phyloP scores from a whole-genome alignment of 1,140 invertebrate species.

The Tetramorium parvispinum region DNA sequence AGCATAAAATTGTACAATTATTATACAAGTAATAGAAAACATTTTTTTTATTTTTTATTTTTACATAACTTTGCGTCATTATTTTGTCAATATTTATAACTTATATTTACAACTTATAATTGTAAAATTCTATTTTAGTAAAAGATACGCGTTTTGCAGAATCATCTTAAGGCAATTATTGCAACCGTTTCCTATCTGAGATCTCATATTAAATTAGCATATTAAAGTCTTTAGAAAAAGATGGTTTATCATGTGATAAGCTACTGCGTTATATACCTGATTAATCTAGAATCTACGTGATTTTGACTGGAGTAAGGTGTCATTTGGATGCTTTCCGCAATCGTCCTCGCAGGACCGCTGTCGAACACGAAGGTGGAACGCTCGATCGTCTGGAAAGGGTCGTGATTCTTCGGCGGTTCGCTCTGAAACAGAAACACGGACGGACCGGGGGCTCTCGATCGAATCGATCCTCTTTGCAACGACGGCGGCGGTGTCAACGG shows the following conservation, averaged over 20 bases:
- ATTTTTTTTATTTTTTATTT: no score
- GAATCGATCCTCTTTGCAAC: slow-evolving; percentile 66
- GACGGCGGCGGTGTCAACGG: slow-evolving; percentile 81
- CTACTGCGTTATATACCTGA: slow-evolving; percentile 47
- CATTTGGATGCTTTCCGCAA: slow-evolving; percentile 78
- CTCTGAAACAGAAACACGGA: slow-evolving; percentile 77
- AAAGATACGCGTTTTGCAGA: no score
- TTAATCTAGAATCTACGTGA: slow-evolving; percentile 65
- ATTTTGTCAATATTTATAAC: no score
- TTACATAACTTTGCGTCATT: no score
- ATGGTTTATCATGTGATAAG: background rate
- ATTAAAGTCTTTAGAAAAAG: background rate
- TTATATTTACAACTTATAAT: no score
- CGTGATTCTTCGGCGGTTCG: slow-evolving; percentile 69
- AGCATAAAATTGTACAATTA: no score
- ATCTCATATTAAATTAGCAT: background rate
- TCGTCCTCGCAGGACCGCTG: slow-evolving; percentile 39
- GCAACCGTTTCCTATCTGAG: no score
- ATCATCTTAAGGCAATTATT: no score
- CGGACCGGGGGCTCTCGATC: slow-evolving; percentile 63
- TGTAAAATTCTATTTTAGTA: no score
- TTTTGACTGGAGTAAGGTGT: slow-evolving; percentile 69
- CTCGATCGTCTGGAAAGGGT: slow-evolving; percentile 65
- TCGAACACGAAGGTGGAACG: slow-evolving; percentile 70
- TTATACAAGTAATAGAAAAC: no score